Conservation (phyloP, 53 echinoderm and acorn worm species). For the Holothuria leucospilota region DNA sequence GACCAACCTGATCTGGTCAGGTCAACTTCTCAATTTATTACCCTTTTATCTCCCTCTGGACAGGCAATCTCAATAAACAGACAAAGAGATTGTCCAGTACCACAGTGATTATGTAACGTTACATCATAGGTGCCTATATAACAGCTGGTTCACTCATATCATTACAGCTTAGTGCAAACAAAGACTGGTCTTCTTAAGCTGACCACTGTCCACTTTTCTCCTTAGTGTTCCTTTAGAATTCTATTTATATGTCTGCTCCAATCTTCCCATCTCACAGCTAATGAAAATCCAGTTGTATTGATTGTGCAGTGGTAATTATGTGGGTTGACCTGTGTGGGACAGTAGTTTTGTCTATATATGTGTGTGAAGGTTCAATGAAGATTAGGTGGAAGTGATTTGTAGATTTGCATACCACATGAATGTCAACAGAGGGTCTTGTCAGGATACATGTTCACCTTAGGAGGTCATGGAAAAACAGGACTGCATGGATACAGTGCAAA, state of each 20-base stretch:
- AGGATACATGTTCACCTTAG: slow-evolving; percentile 33
- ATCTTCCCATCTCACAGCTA: too few species aligned
- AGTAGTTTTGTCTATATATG: neutral
- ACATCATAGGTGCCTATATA: neutral
- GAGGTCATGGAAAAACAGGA: slow-evolving; percentile 4
- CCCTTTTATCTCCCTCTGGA: slow-evolving; percentile 1
- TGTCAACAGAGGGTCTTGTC: slow-evolving; percentile 8
- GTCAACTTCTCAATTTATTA: neutral
- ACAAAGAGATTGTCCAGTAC: neutral
- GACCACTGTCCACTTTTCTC: too few species aligned
- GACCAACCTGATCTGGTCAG: too few species aligned
- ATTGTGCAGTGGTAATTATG: neutral
- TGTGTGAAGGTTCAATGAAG: neutral
- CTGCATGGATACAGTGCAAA: too few species aligned
- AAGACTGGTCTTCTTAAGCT: too few species aligned
- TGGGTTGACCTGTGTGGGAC: neutral
- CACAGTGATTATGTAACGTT: slow-evolving; percentile 2
- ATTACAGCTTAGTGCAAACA: too few species aligned
- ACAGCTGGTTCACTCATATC: slow-evolving; percentile 1
- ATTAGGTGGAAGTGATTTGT: slow-evolving; percentile 23
- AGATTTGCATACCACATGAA: slow-evolving; percentile 7
- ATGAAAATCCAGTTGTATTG: too few species aligned
- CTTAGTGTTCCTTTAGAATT: too few species aligned
- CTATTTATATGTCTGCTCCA: too few species aligned
- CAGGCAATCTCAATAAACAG: slow-evolving; percentile 13